Evolutionary conservation across 2,113 vertebrate genomes (phyloP), one percentile per base, ranked within the genome.

Genomic region (Periophthalmodon schlosseri): DNA sequence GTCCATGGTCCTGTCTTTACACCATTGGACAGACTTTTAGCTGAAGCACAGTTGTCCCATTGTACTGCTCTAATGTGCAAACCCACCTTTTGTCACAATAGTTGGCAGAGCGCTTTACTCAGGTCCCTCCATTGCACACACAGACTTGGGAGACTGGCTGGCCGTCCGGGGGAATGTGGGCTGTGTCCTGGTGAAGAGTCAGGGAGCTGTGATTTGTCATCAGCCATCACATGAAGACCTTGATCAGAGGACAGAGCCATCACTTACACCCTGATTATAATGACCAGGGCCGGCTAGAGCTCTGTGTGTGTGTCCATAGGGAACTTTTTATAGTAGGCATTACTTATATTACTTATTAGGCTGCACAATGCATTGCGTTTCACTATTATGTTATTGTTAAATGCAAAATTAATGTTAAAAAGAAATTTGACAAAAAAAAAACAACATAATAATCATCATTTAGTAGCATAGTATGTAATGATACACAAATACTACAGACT

Each of bases 231-330:
- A 85, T 85, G 81, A 92, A 89, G 80, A 87, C 87, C 85, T 90
- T 91, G 82, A 92, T 92, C 86, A 90, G 81, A 90, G 85, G 88
- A 83, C 91, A 85, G 83, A 86, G 72, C 80, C 89, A 87, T 89
- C 87, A 85, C 82, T 87, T 82, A 80, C 75, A 80, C 79, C 81
- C 83, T 87, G 87, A 87, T 87, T 91, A 83, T 80, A 79, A 80
- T 84, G 77, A 85, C 83, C 79, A 70, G 54, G 63, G 79, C 72
- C 34, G 47, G 33, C 36, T 66, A 33, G 68, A 71, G n/a, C 56
- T 9, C 13, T 69, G 57, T 58, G 23, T 58, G 57, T 14, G 11
- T 58, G 57, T 58, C 20, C 8, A 20, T n/a, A 50, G 16, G 20
- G 20, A 54, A 20, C 20, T 54, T 52, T 52, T 20, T 54, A 54